A percentile compares a stretch with the other conserved stretches of the same genome.
Conservation (phyloP, 2,888 invertebrate genomes). For the Yponomeuta plumbellus region DNA sequence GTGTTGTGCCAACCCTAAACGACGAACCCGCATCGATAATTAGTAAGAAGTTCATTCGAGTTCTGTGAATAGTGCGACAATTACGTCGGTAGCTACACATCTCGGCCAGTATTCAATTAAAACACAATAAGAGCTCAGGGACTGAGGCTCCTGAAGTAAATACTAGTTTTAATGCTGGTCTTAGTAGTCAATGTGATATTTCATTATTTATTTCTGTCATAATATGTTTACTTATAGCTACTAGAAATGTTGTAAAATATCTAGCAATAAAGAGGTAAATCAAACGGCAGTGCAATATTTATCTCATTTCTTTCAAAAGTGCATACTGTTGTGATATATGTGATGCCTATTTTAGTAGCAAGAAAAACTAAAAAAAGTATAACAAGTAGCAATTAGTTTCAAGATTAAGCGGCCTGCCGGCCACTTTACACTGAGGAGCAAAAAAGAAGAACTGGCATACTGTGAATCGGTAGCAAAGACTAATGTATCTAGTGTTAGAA, state of each 20-base stretch:
- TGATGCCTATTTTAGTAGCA: too few species aligned
- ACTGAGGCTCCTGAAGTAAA: neutral
- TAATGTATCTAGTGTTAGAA: slow-evolving; percentile 9
- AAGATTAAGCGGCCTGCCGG: neutral
- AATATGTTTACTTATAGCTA: too few species aligned
- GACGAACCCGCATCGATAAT: slow-evolving; percentile 45
- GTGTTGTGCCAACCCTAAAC: slow-evolving; percentile 40
- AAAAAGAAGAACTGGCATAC: slow-evolving; percentile 8
- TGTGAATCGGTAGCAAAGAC: slow-evolving; percentile 5
- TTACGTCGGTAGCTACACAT: slow-evolving; percentile 45
- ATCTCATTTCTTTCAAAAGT: too few species aligned
- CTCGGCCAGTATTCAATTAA: slow-evolving; percentile 52
- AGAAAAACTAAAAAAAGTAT: too few species aligned
- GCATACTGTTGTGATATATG: too few species aligned
- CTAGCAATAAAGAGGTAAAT: too few species aligned
- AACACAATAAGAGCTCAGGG: slow-evolving; percentile 40
- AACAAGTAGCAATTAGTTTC: neutral
- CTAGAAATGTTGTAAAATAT: too few species aligned
- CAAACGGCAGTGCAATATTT: too few species aligned
- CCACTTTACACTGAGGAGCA: neutral
- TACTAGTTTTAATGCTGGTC: too few species aligned
- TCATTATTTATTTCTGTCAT: too few species aligned
- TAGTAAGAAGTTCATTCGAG: slow-evolving; percentile 61
- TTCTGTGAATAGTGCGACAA: slow-evolving; percentile 58
- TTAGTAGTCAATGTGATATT: too few species aligned